Conservation (phyloP, 2,888 invertebrate species). For the Ennomos quercinarius region DNA sequence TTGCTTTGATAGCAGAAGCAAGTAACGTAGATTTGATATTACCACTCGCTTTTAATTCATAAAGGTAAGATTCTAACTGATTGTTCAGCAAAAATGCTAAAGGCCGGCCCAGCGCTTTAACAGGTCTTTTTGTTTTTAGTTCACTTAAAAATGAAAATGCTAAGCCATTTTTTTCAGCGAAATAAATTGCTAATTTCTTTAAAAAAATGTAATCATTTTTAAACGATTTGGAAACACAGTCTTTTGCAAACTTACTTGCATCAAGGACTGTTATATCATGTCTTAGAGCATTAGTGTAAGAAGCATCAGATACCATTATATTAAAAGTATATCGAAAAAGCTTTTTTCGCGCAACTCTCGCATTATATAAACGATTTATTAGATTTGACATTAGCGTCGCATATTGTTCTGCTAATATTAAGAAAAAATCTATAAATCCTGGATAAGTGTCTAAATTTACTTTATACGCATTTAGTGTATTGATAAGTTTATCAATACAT, state of each 20-base stretch:
- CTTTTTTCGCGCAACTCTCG: conserved; percentile 55
- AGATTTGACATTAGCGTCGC: conserved; percentile 30
- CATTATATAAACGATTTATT: conserved; percentile 50
- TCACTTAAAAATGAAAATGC: conserved; percentile 44
- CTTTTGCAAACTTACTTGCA: conserved; percentile 6
- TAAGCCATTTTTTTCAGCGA: conserved; percentile 56
- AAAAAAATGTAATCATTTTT: conserved; percentile 48
- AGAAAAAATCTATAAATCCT: conserved; percentile 45
- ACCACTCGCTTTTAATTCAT: conserved; percentile 27
- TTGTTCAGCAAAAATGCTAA: conserved; percentile 37
- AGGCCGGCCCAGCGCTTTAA: conserved; percentile 12
- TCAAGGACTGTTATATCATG: conserved; percentile 54
- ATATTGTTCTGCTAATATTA: conserved; percentile 40
- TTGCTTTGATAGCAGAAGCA: conserved; percentile 51
- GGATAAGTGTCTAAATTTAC: conserved; percentile 43
- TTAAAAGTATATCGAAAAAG: conserved; percentile 54
- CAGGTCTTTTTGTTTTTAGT: conserved; percentile 8
- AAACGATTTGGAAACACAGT: neutral
- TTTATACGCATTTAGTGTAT: conserved; percentile 51
- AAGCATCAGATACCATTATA: conserved; percentile 51
- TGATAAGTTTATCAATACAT: conserved; percentile 46
- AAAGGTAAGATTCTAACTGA: conserved; percentile 18
- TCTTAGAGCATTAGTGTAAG: conserved; percentile 62
- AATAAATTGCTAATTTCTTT: conserved; percentile 56
- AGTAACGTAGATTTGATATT: conserved; percentile 38